Base-by-base conservation (phyloP, 2,113 vertebrate species). In the Taurulus bubalis region DNA sequence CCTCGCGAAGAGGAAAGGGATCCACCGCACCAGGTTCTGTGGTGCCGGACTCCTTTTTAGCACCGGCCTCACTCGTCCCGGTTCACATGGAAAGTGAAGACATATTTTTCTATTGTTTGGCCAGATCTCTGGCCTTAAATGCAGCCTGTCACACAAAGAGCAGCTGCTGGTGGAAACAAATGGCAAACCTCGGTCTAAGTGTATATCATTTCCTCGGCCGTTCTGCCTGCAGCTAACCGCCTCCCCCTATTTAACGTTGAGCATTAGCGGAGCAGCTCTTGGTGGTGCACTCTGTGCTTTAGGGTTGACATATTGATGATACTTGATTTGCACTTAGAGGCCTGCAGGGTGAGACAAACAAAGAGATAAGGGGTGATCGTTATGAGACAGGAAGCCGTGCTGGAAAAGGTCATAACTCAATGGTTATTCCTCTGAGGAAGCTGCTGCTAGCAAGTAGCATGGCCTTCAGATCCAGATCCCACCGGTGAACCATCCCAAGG, bases 131-230 rank as follows among this genome's bases (percentile, higher is more conserved):
- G 22, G 82, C 76, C 90, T 78, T 85, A 91, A 93, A 85, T 85
- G 91, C 76, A 87, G 84, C 81, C 86, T 91, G 88, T 90, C 90
- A 83, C 82, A 30, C 24, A 40, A 49, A 63, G 67, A 89, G 77
- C 89, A 87, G 84, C 89, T 88, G 85, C 79, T 70, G 75, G 78
- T 72, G 75, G 66, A 77, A 84, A 83, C 68, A 36, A 26, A 62
- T 2, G 75, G 66, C 79, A 81, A 80, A 85, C 76, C 85, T 80
- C 66, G 15, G 11, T 75, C 77, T 85, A 84, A 88, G 88, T 89
- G 62, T 88, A 77, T 92, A 75, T 92, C 64, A 91, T 91, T 92
- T 89, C 28, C 68, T 56, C 73, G 49, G 75, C 75, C 26, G n/a
- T 49, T 59, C 18, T 28, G 68, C 79, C 66, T 72, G 68, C 58